Conservation (phyloP, 2,797 vertebrate species). For the Lagorchestes hirsutus region DNA sequence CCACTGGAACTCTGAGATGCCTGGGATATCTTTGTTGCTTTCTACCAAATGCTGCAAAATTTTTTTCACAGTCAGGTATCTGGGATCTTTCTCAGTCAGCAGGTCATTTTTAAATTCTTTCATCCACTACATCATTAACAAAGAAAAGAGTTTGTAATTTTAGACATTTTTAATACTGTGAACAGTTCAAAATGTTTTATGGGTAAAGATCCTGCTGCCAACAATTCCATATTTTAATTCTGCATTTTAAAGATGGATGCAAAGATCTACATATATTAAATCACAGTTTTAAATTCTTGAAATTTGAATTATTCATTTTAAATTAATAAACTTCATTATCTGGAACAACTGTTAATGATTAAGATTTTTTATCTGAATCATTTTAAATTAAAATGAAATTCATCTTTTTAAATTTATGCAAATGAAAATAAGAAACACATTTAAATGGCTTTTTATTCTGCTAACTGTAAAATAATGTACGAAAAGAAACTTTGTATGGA, state of each 20-base stretch:
- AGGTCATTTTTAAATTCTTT: slow-evolving; percentile 89
- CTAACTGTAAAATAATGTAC: slow-evolving; percentile 58
- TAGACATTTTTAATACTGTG: slow-evolving; percentile 34
- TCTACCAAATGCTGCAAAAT: slow-evolving; percentile 89
- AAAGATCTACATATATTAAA: slow-evolving; percentile 62
- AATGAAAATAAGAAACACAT: slow-evolving; percentile 55
- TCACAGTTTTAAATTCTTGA: slow-evolving; percentile 41
- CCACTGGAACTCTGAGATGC: slow-evolving; percentile 90
- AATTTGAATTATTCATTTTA: slow-evolving; percentile 68
- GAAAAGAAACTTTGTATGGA: slow-evolving; percentile 47
- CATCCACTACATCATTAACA: slow-evolving; percentile 88
- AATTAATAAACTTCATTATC: slow-evolving; percentile 55
- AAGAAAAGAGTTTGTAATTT: slow-evolving; percentile 45
- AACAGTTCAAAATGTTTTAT: slow-evolving; percentile 53
- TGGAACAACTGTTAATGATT: slow-evolving; percentile 53
- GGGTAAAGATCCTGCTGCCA: slow-evolving; percentile 39
- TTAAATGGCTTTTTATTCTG: slow-evolving; percentile 55
- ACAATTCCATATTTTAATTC: slow-evolving; percentile 51
- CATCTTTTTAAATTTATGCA: slow-evolving; percentile 53
- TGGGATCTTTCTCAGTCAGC: slow-evolving; percentile 88
- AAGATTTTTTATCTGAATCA: slow-evolving; percentile 58
- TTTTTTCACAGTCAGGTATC: slow-evolving; percentile 89
- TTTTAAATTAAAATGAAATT: slow-evolving; percentile 62
- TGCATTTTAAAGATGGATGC: slow-evolving; percentile 53
- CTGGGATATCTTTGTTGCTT: slow-evolving; percentile 93